phyloP scores from a whole-genome alignment of 2,113 vertebrate species.

The Perca schrenkii region DNA sequence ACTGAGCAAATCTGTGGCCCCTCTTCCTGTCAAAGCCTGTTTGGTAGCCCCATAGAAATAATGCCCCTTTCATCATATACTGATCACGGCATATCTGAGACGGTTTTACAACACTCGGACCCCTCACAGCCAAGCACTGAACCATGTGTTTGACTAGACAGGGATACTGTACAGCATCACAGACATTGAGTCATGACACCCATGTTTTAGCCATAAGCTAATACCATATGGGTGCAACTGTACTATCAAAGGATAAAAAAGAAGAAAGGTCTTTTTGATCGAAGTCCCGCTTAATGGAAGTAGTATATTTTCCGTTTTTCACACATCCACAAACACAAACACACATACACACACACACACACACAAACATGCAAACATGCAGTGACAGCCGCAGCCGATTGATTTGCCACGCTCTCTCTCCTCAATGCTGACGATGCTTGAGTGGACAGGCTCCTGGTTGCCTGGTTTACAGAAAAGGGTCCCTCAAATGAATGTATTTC shows the following conservation, averaged over 20 bases:
- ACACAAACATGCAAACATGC: constrained; percentile 44
- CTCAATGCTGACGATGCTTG: constrained; percentile 84
- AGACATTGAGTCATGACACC: constrained; percentile 59
- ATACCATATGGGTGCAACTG: constrained; percentile 64
- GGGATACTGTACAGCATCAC: constrained; percentile 4
- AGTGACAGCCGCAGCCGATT: constrained; percentile 70
- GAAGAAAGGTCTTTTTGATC: constrained; percentile 73
- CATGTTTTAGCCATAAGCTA: constrained; percentile 62
- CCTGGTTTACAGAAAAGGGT: constrained; percentile 86
- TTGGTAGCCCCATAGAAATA: constrained; percentile 32
- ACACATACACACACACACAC: constrained; percentile 39
- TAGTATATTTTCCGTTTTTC: constrained; percentile 63
- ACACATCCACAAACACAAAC: constrained; percentile 40
- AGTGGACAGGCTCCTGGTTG: constrained; percentile 82
- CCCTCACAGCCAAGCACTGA: constrained; percentile 41
- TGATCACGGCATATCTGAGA: constrained; percentile 11
- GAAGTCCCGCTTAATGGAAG: constrained; percentile 55
- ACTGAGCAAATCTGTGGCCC: constrained; percentile 35
- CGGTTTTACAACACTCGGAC: constrained; percentile 28
- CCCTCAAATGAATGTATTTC: constrained; percentile 88
- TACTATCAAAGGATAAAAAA: constrained; percentile 71
- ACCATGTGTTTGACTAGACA: constrained; percentile 53
- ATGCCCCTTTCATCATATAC: background rate
- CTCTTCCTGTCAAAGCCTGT: background rate
- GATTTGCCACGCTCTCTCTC: constrained; percentile 70